Evolutionary conservation across 2,888 invertebrate species (phyloP), one percentile per base, ranked within the genome.

Genomic region (Dasysyrphus tricinctus): DNA sequence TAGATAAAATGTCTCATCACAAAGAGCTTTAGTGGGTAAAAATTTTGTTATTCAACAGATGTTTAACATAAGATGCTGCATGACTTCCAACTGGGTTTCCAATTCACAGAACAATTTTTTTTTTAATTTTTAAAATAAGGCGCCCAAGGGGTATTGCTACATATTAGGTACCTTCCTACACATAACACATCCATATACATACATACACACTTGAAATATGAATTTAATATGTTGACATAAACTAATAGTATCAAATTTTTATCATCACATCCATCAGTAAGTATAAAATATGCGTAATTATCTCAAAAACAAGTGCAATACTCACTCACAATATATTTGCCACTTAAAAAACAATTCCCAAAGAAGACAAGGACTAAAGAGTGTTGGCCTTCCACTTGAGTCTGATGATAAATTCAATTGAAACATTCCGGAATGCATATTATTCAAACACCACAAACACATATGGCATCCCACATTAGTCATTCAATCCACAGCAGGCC

Each of bases 401-500:
- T 65, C 19, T 72, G 80, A 84, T 72, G 80, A 84, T 51, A 47
- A 80, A 75, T 80, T 80, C 61, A 63, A 75, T 80, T 80, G 61
- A 74, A 83, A 78, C 78, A 82, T 76, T 80, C 84, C 59, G 34
- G 56, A 67, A 72, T 73, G 78, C 78, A 83, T 75, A 76, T 67
- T 69, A 51, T 34, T 69, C 73, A 72, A 56, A 67, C 44, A 56
- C 69, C 37, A 67, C 49, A 44, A 67, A 67, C 80, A 70, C 83
- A 85, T 42, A 80, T 73, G 78, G 70, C 59, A 70, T 32, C 70
- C 78, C 74, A 63, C 81, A 81, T 78, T 78, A 86, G 74, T 81
- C 81, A 85, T 77, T 81, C 85, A 82, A 74, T 70, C 78, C 85
- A 67, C 82, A 86, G 74, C 57, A 72, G 78, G 86, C 82, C 86